Conservation (phyloP, 2,888 invertebrate genomes). For the Andrena praecox region DNA sequence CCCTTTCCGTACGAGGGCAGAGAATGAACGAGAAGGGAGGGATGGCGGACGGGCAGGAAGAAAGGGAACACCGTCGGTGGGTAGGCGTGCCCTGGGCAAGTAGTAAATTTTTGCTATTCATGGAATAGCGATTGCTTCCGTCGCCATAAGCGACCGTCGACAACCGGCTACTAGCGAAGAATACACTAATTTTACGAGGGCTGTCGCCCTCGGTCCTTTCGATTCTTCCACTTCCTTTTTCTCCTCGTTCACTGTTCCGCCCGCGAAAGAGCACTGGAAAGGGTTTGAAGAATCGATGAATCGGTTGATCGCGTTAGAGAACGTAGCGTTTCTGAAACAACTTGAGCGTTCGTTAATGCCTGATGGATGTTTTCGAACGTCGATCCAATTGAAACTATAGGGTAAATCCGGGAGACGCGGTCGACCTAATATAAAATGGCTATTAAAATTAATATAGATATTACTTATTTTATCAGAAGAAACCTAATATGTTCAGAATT, state of each 20-base stretch:
- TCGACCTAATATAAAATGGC: no score
- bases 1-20: conserved; percentile 8
- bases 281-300: conserved; percentile 8
- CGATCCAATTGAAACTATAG: conserved; percentile 10
- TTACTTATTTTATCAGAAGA: no score
- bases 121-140: conserved; percentile 81
- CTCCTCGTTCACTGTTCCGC: conserved; percentile 11
- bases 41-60: conserved; percentile 12
- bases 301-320: neutral
- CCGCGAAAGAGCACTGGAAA: neutral
- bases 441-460: no score
- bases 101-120: conserved; percentile 81
- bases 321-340: conserved; percentile 27
- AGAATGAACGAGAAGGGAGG: conserved; percentile 12
- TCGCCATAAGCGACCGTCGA: conserved; percentile 68
- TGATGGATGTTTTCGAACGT: neutral
- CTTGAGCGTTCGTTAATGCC: conserved; percentile 2
- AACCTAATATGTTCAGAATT: no score
- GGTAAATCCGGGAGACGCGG: no score
- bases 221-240: conserved; percentile 41
- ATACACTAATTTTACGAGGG: conserved; percentile 80
- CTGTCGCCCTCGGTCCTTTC: conserved; percentile 53
- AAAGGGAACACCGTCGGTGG: conserved; percentile 19
- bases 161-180: conserved; percentile 71
- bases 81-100: conserved; percentile 54